phyloP scores from a whole-genome alignment of 2,113 vertebrate species.

The Triplophysa dalaica region DNA sequence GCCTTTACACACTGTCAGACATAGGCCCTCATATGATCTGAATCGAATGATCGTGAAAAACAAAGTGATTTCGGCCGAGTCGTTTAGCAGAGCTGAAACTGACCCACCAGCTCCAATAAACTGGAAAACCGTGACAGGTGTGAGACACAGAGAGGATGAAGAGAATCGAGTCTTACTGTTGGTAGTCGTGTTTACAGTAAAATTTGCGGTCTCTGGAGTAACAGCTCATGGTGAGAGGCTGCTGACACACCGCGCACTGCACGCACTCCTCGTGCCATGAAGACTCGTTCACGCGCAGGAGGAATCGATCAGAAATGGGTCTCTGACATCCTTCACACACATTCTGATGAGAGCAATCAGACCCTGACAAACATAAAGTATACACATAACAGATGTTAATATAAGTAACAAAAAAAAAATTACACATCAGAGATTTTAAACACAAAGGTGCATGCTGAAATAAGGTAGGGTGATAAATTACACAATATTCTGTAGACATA shows the following conservation, averaged over 20 bases:
- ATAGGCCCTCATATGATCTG: background rate
- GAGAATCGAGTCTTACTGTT: constrained; percentile 78
- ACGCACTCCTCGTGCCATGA: constrained; percentile 93
- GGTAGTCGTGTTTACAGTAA: constrained; percentile 93
- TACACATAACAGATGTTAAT: background rate
- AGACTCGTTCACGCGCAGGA: constrained; percentile 88
- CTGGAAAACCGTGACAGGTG: background rate
- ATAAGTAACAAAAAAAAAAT: background rate
- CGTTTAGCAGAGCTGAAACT: background rate
- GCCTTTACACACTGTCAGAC: background rate
- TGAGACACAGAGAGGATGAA: background rate
- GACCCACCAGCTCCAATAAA: background rate
- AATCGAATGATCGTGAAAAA: background rate
- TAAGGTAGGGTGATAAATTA: no score
- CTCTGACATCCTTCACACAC: constrained; percentile 88
- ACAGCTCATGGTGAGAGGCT: constrained; percentile 88
- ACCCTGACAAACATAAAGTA: constrained; percentile 68
- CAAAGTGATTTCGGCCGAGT: background rate
- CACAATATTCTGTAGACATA: no score
- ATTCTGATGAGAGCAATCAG: constrained; percentile 81
- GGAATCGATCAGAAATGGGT: constrained; percentile 89
- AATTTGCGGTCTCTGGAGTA: constrained; percentile 86
- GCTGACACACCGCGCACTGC: constrained; percentile 89
- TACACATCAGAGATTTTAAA: background rate
- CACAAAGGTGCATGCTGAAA: no score